phyloP scores from a whole-genome alignment of 1,140 invertebrate genomes.

The Bombus confusus region DNA sequence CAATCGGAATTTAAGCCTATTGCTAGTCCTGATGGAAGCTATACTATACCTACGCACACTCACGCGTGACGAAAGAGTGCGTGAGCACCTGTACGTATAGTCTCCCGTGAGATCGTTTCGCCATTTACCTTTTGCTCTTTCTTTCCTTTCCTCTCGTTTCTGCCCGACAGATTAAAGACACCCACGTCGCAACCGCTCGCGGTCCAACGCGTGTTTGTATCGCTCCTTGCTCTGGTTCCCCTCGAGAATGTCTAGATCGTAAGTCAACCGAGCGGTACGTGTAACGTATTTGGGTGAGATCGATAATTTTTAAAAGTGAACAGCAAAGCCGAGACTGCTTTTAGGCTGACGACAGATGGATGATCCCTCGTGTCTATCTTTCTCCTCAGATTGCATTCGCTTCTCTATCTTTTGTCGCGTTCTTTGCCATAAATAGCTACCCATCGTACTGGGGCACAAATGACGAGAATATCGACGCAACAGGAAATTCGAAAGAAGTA shows the following conservation, averaged over 20 bases:
- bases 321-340: background rate
- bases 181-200: conserved; percentile 22
- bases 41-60: conserved; percentile 43
- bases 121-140: background rate
- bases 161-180: conserved; percentile 22
- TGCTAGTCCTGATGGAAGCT: conserved; percentile 73
- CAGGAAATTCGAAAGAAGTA: background rate
- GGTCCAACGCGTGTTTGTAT: no score
- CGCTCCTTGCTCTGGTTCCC: conserved; percentile 1
- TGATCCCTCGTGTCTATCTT: background rate
- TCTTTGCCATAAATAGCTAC: background rate
- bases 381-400: background rate
- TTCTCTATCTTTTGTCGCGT: background rate
- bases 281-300: background rate
- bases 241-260: background rate
- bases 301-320: background rate
- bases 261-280: background rate
- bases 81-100: conserved; percentile 46
- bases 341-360: conserved; percentile 14
- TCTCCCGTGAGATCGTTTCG: conserved; percentile 20
- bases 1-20: conserved; percentile 80
- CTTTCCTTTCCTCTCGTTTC: background rate
- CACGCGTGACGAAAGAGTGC: conserved; percentile 13
- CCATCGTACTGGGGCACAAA: background rate
- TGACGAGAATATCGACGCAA: conserved; percentile 24